Evolutionary conservation across 92 coral and sea anemone species (phyloP).

Genomic region (Actinostola sp.): DNA sequence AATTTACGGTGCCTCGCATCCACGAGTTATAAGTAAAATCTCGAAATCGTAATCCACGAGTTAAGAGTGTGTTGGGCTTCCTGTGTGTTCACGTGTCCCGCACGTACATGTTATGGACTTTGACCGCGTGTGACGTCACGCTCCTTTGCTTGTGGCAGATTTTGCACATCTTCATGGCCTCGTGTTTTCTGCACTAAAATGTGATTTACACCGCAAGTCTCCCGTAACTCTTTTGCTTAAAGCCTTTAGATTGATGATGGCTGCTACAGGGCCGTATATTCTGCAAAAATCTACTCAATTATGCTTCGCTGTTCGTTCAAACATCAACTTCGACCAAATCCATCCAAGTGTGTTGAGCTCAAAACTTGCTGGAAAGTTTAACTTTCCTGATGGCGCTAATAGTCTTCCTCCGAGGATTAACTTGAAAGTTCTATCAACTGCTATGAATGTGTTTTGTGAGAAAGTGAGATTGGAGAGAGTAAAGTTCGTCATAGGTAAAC

Average conservation of each 20-base stretch:
- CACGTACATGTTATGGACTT: conserved; percentile 3
- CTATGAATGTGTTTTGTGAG: conserved; percentile 72
- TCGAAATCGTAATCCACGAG: not conserved
- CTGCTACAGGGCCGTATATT: conserved; percentile 93
- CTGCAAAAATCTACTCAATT: conserved; percentile 91
- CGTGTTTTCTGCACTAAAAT: not conserved
- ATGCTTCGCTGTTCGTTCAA: conserved; percentile 92
- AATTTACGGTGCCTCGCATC: not conserved
- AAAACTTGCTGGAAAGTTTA: conserved; percentile 52
- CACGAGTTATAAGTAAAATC: not conserved
- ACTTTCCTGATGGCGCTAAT: conserved; percentile 71
- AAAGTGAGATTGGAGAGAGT: conserved; percentile 71
- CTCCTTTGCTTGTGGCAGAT: conserved; percentile 14
- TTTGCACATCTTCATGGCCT: not conserved
- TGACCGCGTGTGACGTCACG: conserved; percentile 42
- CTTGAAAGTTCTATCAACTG: conserved; percentile 71
- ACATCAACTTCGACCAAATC: conserved; percentile 76
- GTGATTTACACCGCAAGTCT: not conserved
- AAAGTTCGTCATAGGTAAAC: conserved; percentile 41
- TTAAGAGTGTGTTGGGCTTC: conserved; percentile 10
- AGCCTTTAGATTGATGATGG: conserved; percentile 52
- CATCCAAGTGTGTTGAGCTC: conserved; percentile 61
- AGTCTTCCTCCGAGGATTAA: conserved; percentile 78
- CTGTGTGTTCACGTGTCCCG: conserved; percentile 36
- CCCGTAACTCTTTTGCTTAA: not conserved